Percentiles rank a stretch among this genome's conserved stretches.
phyloP scores from a whole-genome alignment of 2,113 vertebrate species.

The Dasyornis broadbenti region DNA sequence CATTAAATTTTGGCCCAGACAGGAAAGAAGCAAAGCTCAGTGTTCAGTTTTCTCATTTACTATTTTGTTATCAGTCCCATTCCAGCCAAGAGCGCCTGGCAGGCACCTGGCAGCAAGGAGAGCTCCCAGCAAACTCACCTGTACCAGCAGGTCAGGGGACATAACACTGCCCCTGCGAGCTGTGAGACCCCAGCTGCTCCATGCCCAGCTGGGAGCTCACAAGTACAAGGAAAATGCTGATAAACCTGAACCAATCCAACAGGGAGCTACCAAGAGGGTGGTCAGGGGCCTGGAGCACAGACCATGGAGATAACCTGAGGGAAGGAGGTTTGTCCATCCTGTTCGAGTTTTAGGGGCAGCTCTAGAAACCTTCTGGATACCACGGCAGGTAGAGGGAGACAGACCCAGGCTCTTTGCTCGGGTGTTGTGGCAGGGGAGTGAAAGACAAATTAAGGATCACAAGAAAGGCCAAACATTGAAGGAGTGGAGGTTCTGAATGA shows the following conservation, averaged over 20 bases:
- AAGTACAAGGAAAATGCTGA: not conserved
- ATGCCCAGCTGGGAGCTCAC: too few relatives aligned
- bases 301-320: not conserved
- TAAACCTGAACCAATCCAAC: not conserved
- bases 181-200: not conserved
- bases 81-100: not conserved
- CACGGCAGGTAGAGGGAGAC: not conserved
- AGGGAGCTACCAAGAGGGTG: not conserved
- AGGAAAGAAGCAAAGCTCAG: not conserved
- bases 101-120: not conserved
- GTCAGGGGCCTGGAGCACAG: not conserved
- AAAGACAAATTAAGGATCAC: not conserved
- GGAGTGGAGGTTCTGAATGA: not conserved
- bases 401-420: not conserved
- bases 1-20: not conserved
- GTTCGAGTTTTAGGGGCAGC: not conserved
- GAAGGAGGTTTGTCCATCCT: not conserved
- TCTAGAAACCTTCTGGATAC: not conserved
- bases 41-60: not conserved
- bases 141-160: not conserved
- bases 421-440: not conserved
- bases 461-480: not conserved
- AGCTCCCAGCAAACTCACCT: not conserved
- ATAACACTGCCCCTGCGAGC: accelerated
- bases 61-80: not conserved